Conservation (phyloP, 1,140 invertebrate species). For the Telenomus remus region DNA sequence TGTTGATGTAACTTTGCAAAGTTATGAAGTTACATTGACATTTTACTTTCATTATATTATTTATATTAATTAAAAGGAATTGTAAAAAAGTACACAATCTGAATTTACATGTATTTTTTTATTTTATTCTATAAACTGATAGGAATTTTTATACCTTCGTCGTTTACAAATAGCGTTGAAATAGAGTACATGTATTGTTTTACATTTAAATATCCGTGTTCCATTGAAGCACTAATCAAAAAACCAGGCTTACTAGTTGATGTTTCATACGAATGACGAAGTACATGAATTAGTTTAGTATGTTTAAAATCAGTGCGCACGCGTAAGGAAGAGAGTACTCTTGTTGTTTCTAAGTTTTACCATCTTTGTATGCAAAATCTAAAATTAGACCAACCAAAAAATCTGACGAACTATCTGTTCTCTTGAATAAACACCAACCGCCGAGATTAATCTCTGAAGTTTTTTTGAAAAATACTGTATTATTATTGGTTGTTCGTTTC, state of each 20-base stretch:
- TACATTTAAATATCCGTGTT: constrained; percentile 1
- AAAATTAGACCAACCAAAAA: neutral
- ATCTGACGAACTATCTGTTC: neutral
- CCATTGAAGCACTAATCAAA: neutral
- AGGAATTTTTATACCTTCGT: too few relatives aligned
- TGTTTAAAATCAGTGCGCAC: neutral
- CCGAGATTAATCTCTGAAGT: neutral
- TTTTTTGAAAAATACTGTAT: neutral
- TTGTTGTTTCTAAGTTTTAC: neutral
- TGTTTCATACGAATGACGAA: neutral
- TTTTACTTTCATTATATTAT: too few relatives aligned
- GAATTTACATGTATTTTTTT: too few relatives aligned
- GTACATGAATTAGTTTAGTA: neutral
- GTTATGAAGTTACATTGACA: too few relatives aligned
- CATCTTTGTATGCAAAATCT: neutral
- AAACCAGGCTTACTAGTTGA: neutral
- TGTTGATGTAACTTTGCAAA: too few relatives aligned
- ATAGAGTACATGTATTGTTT: neutral
- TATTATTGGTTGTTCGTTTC: neutral
- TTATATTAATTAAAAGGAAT: too few relatives aligned
- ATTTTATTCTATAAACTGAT: too few relatives aligned
- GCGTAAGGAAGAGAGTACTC: neutral
- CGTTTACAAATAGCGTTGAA: neutral
- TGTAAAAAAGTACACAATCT: too few relatives aligned
- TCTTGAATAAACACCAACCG: neutral